phyloP scores from a whole-genome alignment of 2,888 invertebrate genomes.

The Melanotus villosus region DNA sequence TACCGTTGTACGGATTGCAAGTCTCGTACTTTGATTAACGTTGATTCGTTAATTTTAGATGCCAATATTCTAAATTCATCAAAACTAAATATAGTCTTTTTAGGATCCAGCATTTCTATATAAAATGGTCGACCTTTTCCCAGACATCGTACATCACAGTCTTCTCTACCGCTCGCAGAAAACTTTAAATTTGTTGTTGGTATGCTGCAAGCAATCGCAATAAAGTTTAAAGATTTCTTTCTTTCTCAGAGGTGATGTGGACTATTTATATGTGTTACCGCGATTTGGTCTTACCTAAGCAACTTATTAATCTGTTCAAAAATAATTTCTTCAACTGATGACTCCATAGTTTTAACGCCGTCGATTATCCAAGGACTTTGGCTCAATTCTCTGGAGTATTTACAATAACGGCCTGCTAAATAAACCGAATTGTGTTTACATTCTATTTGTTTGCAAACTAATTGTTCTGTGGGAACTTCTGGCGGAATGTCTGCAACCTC shows the following conservation, averaged over 20 bases:
- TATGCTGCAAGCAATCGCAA: conserved; percentile 63
- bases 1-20: conserved; percentile 77
- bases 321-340: conserved; percentile 94
- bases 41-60: conserved; percentile 72
- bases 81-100: conserved; percentile 69
- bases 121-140: conserved; percentile 95
- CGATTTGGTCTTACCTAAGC: conserved; percentile 75
- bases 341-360: conserved; percentile 83
- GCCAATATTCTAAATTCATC: conserved; percentile 73
- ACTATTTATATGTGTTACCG: too few species aligned
- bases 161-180: conserved; percentile 94
- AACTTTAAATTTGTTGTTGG: conserved; percentile 73
- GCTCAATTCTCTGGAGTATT: conserved; percentile 85
- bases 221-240: neutral
- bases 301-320: conserved; percentile 76
- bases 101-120: conserved; percentile 84
- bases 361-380: conserved; percentile 96
- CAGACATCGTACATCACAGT: conserved; percentile 96
- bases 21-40: conserved; percentile 73
- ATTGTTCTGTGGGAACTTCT: conserved; percentile 64
- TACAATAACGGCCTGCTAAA: conserved; percentile 85
- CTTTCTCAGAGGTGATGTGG: neutral
- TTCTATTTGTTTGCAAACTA: conserved; percentile 70
- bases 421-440: conserved; percentile 75
- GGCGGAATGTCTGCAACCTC: conserved; percentile 72